Evolutionary conservation across 2,888 invertebrate species (phyloP), one percentile per base, ranked within the genome.

Genomic region (Reticulitermes lucifugus): DNA sequence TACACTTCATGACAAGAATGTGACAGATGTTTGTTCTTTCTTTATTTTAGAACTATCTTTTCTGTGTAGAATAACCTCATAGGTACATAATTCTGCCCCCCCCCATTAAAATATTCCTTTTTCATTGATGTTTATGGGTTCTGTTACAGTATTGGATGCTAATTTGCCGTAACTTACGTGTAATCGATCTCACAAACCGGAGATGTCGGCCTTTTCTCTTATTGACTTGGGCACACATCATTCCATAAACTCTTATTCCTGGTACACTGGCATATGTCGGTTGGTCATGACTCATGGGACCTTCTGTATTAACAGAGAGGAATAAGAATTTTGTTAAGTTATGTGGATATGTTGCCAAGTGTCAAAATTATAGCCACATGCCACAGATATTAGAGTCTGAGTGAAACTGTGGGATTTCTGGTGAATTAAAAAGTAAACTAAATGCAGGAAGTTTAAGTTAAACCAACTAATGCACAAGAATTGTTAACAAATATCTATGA

Each of bases 261-360:
- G 98, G 98, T 18, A 98, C 97, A 88, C 97, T 96, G 4, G 98
- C 98, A 90, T 98, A 98, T 0, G 97, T 96, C 22, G 98, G 98
- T 90, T 97, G 97, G 90, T 97, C 97, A 90, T 98, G 98, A 18
- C 96, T 96, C 95, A 98, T 96, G 83, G 98, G 98, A 22, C 98
- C 98, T 92, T 98, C 98, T 97, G 92, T 55, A 89, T 43, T 46
- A 46, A 77, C 22, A 46, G 51, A 3, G 46, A 12, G 41, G 2
- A 21, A 21, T 60, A 22, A 18, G 21, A 7, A 60, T 60, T 22
- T 60, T 22, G 18, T n/a, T 60, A 60, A 14, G 14, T 60, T 46
- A 46, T 46, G 46, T 46, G 46, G 6, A 46, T 35, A 4, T 35
- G 4, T 35, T 14, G 14, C 14, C 51, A 51, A 12, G 9, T 3